Evolutionary conservation across 2,888 invertebrate species (phyloP).

Genomic region (Calameuta idolon): DNA sequence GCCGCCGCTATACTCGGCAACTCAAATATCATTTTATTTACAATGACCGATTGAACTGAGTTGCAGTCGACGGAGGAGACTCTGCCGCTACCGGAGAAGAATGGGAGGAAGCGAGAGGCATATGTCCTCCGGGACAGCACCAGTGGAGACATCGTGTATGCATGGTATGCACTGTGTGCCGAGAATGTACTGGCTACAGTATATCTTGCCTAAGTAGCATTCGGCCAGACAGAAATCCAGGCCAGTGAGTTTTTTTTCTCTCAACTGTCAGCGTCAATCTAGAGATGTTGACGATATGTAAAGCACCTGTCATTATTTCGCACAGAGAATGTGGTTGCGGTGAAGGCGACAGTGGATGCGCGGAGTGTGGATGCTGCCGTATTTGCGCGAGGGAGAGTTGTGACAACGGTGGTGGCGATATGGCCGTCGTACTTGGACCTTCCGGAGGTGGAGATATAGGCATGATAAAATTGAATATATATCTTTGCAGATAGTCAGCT

Average conservation of each 20-base stretch:
- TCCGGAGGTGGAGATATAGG: constrained; percentile 68
- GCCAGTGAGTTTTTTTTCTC: constrained; percentile 77
- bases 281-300: not conserved
- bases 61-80: constrained; percentile 49
- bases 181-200: constrained; percentile 94
- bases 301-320: constrained; percentile 21
- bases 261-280: constrained; percentile 7
- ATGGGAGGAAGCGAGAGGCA: constrained; percentile 70
- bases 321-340: constrained; percentile 93
- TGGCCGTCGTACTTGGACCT: constrained; percentile 63
- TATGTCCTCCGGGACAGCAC: constrained; percentile 80
- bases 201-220: constrained; percentile 83
- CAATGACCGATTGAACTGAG: too few species aligned
- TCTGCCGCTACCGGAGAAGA: constrained; percentile 65
- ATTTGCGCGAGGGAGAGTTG: constrained; percentile 82
- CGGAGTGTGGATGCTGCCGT: constrained; percentile 91
- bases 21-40: too few species aligned
- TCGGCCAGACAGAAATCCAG: constrained; percentile 84
- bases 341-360: constrained; percentile 94
- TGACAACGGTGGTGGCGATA: constrained; percentile 65
- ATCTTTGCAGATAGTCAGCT: constrained; percentile 67
- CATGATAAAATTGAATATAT: constrained; percentile 70
- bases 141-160: constrained; percentile 85
- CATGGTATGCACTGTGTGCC: constrained; percentile 90
- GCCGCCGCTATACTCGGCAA: not conserved